Evolutionary conservation across 2,888 invertebrate species (phyloP).

Genomic region (Watsonalla cultraria): DNA sequence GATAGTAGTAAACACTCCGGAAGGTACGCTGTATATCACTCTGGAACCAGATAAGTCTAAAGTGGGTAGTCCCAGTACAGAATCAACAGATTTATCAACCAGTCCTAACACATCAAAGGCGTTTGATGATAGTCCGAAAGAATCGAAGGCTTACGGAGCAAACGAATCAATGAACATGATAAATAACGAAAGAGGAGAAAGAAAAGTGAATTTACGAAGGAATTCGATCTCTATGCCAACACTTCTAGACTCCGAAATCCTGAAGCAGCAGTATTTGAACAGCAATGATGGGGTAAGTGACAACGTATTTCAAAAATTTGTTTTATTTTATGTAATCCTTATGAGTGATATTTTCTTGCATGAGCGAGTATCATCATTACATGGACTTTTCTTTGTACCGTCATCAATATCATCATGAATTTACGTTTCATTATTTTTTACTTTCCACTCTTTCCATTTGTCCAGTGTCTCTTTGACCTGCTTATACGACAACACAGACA

Average conservation of each 20-base stretch:
- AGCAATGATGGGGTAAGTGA: constrained; percentile 54
- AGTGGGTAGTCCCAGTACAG: constrained; percentile 38
- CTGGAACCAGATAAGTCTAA: constrained; percentile 56
- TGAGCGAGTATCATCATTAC: too few relatives aligned
- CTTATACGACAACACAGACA: too few relatives aligned
- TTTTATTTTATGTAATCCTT: too few relatives aligned
- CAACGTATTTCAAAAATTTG: neutral
- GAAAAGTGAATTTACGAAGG: constrained; percentile 70
- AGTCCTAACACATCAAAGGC: constrained; percentile 33
- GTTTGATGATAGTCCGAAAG: constrained; percentile 45
- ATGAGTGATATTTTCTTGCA: too few relatives aligned
- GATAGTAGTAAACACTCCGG: constrained; percentile 68
- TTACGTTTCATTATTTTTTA: too few relatives aligned
- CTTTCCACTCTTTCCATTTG: too few relatives aligned
- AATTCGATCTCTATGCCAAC: constrained; percentile 87
- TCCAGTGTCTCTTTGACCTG: too few relatives aligned
- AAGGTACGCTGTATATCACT: constrained; percentile 69
- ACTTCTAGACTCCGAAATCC: constrained; percentile 80
- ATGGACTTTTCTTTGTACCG: too few relatives aligned
- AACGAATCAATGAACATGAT: constrained; percentile 50
- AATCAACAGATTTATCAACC: constrained; percentile 26
- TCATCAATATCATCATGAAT: too few relatives aligned
- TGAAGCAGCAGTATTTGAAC: constrained; percentile 64
- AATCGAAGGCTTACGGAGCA: constrained; percentile 48
- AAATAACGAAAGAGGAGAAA: constrained; percentile 46